Percentiles rank a stretch among this genome's conserved stretches.
These are phyloP conservation scores for Andrena haemorrhoa DNA, from an alignment of 2,888 invertebrate genomes.

Conservation along the genomic window DNA sequence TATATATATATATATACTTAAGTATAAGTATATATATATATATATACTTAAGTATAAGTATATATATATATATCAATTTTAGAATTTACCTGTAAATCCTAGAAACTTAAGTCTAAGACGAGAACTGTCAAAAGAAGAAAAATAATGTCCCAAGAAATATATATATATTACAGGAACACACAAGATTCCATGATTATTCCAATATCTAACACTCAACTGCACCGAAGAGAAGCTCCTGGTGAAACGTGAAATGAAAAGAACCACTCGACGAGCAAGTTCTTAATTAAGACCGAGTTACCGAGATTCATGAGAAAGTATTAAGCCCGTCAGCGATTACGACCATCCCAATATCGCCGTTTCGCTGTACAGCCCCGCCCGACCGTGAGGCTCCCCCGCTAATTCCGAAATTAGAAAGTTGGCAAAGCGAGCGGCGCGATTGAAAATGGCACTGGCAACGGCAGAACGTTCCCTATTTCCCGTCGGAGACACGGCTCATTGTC, in stretches of 20 bases:
- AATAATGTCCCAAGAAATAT: no score
- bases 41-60: no score
- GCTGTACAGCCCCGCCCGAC: not conserved
- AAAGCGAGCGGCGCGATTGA: constrained; percentile 76
- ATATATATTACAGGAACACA: no score
- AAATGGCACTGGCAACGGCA: constrained; percentile 65
- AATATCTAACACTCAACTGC: no score
- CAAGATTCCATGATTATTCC: no score
- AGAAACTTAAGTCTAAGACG: no score
- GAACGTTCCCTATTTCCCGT: constrained; percentile 65
- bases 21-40: no score
- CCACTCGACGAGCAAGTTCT: not conserved
- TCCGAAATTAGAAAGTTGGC: constrained; percentile 82
- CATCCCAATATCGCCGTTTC: not conserved
- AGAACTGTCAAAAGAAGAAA: no score
- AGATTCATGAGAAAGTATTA: not conserved
- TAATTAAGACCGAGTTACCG: constrained; percentile 9
- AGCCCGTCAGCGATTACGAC: not conserved
- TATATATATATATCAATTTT: no score
- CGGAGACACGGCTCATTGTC: constrained; percentile 78
- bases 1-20: no score
- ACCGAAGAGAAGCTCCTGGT: no score
- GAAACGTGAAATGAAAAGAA: not conserved
- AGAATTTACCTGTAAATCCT: no score
- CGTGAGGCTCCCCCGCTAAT: constrained; percentile 70